Evolutionary conservation across 2,888 invertebrate genomes (phyloP), one percentile per base, ranked within the genome.

Genomic region (Andrena flavipes): DNA sequence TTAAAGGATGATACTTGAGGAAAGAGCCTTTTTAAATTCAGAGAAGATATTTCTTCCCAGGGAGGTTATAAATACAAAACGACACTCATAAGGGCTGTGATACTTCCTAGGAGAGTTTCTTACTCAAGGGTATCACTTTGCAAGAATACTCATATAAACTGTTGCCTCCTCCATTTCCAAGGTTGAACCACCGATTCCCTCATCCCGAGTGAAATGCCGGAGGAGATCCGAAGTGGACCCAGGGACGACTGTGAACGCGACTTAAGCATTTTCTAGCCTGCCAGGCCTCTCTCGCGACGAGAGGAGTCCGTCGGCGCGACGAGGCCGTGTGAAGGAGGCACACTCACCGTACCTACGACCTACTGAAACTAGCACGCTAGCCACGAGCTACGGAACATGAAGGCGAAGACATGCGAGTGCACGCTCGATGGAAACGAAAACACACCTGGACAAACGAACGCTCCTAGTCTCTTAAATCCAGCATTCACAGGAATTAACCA

Each of bases 311-410:
- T 71, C 84, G 86, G 76, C 85, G 87, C 83, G 86, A 81, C 85
- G 89, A 84, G 90, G 90, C 86, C 90, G 89, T 88, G 88, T 85
- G 90, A 90, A 90, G 89, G 86, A 88, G 88, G 76, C 84, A 76
- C 84, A 78, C 80, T 86, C 76, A 42, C 77, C 76, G 82, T 86
- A 71, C 60, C 84, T 85, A 80, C 88, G 90, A 90, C 90, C 90
- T 75, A 85, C 88, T 82, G 76, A 87, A 87, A 82, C 90, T 86
- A 33, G 79, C 79, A 80, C 79, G 64, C 67, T 74, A 54, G 75
- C 54, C 70, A 76, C 42, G 23, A 67, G 42, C 49, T 76, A 65
- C 26, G 20, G 23, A 42, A 56, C 64, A 70, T 59, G 16, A 29
- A 59, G 42, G 20, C 68, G 8, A 13, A 29, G 30, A 33, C 74